Evolutionary conservation across 2,888 invertebrate genomes (phyloP).

Genomic region (Aspidiotus rigidus): DNA sequence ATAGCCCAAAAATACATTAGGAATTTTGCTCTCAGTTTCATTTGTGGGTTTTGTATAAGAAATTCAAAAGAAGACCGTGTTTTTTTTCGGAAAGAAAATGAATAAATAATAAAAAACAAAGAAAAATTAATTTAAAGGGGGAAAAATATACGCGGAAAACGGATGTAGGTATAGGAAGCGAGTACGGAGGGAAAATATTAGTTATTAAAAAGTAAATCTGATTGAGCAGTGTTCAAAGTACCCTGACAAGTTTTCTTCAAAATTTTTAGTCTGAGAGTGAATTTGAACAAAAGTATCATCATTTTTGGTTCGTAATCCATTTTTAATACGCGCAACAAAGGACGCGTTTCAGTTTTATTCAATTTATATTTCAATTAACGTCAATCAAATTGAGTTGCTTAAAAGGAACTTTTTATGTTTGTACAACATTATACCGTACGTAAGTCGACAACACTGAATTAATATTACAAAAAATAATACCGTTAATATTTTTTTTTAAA

Average conservation of each 20-base stretch:
- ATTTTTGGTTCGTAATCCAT: neutral
- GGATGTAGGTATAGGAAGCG: no score
- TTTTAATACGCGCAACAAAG: neutral
- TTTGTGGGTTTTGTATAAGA: no score
- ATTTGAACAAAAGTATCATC: neutral
- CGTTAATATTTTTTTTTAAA: no score
- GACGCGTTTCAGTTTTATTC: neutral
- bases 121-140: neutral
- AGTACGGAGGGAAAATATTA: neutral
- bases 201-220: slow-evolving; percentile 8
- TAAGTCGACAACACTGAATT: no score
- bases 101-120: neutral
- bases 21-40: no score
- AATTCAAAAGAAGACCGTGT: neutral
- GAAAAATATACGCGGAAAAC: no score
- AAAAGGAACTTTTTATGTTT: neutral
- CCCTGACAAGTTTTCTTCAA: slow-evolving; percentile 12
- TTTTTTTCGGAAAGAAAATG: neutral
- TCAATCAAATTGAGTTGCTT: slow-evolving; percentile 1
- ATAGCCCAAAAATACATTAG: no score
- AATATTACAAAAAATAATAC: no score
- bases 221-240: slow-evolving; percentile 14
- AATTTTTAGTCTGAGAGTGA: no score
- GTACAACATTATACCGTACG: neutral
- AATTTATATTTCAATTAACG: slow-evolving; percentile 3